phyloP scores from a whole-genome alignment of 2,797 vertebrate species.

The Hapalemur alaotrensis region DNA sequence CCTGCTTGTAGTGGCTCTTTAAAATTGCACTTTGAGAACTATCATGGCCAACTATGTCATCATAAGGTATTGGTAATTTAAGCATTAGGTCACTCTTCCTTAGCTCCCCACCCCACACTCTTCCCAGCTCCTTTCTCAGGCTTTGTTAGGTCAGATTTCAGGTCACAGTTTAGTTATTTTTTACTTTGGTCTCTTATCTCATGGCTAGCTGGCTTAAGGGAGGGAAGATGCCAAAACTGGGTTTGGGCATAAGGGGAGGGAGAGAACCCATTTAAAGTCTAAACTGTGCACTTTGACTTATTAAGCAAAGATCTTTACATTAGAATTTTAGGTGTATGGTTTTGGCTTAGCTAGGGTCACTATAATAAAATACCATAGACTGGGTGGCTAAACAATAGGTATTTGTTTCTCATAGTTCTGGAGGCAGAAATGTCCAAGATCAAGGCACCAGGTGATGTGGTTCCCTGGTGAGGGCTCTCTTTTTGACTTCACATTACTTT shows the following conservation, averaged over 20 bases:
- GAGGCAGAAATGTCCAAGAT: not conserved
- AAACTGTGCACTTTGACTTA: not conserved
- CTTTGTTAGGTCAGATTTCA: slow-evolving; percentile 20
- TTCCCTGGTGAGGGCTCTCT: not conserved
- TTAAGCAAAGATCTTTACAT: not conserved
- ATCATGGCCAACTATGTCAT: not conserved
- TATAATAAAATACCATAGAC: not conserved
- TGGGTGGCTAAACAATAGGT: not conserved
- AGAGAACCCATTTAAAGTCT: not conserved
- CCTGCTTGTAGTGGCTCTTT: not conserved
- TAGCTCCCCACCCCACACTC: not conserved
- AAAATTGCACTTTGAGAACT: not conserved
- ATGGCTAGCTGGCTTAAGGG: not conserved
- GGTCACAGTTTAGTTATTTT: slow-evolving; percentile 12
- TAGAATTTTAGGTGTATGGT: not conserved
- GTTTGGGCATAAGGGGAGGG: not conserved
- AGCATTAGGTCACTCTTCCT: not conserved
- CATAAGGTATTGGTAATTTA: not conserved
- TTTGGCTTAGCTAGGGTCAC: not conserved
- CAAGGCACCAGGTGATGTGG: not conserved
- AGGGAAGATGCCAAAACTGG: not conserved
- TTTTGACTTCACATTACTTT: not conserved
- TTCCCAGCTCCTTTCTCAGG: not conserved
- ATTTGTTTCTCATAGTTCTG: not conserved
- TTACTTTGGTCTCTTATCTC: slow-evolving; percentile 15